A percentile compares a stretch with the other conserved stretches of the same genome.
phyloP scores from a whole-genome alignment of 2,797 vertebrate species.

The Kryptolebias ocellatus region DNA sequence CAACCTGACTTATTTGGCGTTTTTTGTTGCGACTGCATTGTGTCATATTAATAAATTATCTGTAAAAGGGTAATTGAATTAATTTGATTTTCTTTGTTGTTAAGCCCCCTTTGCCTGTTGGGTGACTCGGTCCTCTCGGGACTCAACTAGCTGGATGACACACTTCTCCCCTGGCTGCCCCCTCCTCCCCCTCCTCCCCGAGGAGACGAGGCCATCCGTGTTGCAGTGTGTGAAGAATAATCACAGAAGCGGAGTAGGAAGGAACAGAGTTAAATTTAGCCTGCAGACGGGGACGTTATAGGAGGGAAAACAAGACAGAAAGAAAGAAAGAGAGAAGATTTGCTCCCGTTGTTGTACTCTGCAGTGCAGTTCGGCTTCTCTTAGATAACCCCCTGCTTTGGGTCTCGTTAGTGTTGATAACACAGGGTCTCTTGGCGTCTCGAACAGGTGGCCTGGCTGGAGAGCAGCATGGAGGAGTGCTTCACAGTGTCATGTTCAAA shows the following conservation, averaged over 20 bases:
- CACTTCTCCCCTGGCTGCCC: slow-evolving; percentile 45
- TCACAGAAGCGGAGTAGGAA: slow-evolving; percentile 61
- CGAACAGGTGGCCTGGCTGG: slow-evolving; percentile 27
- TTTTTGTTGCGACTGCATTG: not conserved
- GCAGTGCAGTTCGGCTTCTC: slow-evolving; percentile 55
- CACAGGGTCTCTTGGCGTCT: slow-evolving; percentile 7
- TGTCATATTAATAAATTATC: not conserved
- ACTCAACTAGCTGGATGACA: slow-evolving; percentile 58
- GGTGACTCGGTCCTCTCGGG: slow-evolving; percentile 46
- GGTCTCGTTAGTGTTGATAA: not conserved
- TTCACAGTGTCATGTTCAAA: slow-evolving; percentile 36
- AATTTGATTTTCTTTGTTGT: slow-evolving; percentile 20
- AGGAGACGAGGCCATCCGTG: slow-evolving; percentile 62
- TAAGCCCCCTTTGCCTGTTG: slow-evolving; percentile 27
- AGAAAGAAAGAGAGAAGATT: slow-evolving; percentile 16
- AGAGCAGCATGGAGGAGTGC: slow-evolving; percentile 13
- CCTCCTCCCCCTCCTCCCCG: slow-evolving; percentile 39
- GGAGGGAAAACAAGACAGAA: slow-evolving; percentile 27
- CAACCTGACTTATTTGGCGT: not conserved
- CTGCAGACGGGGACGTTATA: slow-evolving; percentile 49
- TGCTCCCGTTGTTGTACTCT: slow-evolving; percentile 34
- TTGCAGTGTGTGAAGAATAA: slow-evolving; percentile 69
- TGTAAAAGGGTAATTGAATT: slow-evolving; percentile 18
- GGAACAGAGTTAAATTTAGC: slow-evolving; percentile 62
- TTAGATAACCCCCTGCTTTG: slow-evolving; percentile 9